A percentile compares a stretch with the other conserved stretches of the same genome.
These are phyloP conservation scores for Zootoca vivipara DNA, from an alignment of 2,113 vertebrate species.

Conservation along the genomic window DNA sequence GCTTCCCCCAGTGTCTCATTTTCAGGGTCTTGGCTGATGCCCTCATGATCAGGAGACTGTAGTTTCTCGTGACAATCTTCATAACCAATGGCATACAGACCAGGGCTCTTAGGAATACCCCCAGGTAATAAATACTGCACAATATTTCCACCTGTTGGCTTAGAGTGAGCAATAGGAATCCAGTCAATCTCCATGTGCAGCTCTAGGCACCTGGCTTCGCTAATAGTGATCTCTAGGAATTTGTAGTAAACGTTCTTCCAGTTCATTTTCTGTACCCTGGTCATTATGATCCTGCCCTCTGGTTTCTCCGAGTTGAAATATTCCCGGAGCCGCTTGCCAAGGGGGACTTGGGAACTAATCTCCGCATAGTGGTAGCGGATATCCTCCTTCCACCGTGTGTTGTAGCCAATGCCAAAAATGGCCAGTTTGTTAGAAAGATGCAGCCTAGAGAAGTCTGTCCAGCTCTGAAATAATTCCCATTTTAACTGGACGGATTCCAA, in stretches of 20 bases:
- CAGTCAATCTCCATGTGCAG: slow-evolving; percentile 98
- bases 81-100: slow-evolving; percentile 92
- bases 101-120: slow-evolving; percentile 92
- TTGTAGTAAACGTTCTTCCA: slow-evolving; percentile 99
- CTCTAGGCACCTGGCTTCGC: slow-evolving; percentile 93
- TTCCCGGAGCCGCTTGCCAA: slow-evolving; percentile 93
- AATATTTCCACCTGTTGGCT: slow-evolving; percentile 81
- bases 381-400: slow-evolving; percentile 96
- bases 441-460: slow-evolving; percentile 95
- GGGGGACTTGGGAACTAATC: slow-evolving; percentile 96
- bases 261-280: slow-evolving; percentile 98
- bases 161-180: slow-evolving; percentile 91
- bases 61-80: slow-evolving; percentile 78
- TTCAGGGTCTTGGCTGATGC: slow-evolving; percentile 29
- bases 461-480: slow-evolving; percentile 98
- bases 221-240: slow-evolving; percentile 97
- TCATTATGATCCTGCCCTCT: slow-evolving; percentile 92
- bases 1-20: slow-evolving; percentile 70
- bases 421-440: slow-evolving; percentile 98
- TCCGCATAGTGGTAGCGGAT: slow-evolving; percentile 96
- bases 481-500: slow-evolving; percentile 95
- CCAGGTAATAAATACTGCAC: slow-evolving; percentile 94
- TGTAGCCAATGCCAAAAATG: slow-evolving; percentile 96
- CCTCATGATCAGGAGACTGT: slow-evolving; percentile 60
- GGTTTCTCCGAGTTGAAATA: slow-evolving; percentile 98